Evolutionary conservation across 2,888 invertebrate genomes (phyloP).

Genomic region (Dascillus cervinus): DNA sequence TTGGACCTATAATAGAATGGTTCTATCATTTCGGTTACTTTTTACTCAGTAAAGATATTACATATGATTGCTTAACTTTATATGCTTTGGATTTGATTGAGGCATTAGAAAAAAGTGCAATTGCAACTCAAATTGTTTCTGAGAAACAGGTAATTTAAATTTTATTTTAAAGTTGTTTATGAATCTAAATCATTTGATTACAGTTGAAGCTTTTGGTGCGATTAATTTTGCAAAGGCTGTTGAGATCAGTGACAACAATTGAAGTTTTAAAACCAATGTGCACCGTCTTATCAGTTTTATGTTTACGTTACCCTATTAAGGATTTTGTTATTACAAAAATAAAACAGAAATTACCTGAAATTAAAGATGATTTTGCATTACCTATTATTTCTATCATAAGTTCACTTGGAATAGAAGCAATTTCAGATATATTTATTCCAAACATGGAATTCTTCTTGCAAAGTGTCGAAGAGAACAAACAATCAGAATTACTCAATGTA

Average conservation of each 20-base stretch:
- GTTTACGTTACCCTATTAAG: conserved; percentile 27
- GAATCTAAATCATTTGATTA: conserved; percentile 7
- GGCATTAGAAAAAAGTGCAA: conserved; percentile 51
- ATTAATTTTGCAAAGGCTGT: conserved; percentile 32
- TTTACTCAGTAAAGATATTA: conserved; percentile 49
- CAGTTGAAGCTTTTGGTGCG: conserved; percentile 33
- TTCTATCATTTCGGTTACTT: conserved; percentile 53
- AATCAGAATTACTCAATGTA: conserved; percentile 23
- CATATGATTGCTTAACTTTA: conserved; percentile 35
- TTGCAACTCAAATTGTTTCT: conserved; percentile 50
- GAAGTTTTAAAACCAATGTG: conserved; percentile 34
- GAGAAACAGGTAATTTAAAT: conserved; percentile 45
- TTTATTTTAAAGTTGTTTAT: neutral
- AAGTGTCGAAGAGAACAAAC: conserved; percentile 12
- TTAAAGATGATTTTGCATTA: conserved; percentile 23
- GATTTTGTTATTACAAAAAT: conserved; percentile 32
- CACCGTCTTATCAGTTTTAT: conserved; percentile 30
- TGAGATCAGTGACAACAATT: conserved; percentile 25
- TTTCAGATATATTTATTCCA: conserved; percentile 29
- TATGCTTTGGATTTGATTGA: conserved; percentile 49
- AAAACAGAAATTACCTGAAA: conserved; percentile 23
- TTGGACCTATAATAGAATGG: conserved; percentile 54
- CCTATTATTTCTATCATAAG: conserved; percentile 30
- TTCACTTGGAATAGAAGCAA: conserved; percentile 31
- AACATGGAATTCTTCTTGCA: conserved; percentile 27